Percentiles rank a stretch among this genome's conserved stretches.
phyloP scores from a whole-genome alignment of 2,888 invertebrate genomes.

The Mesopsocus fuscifrons region DNA sequence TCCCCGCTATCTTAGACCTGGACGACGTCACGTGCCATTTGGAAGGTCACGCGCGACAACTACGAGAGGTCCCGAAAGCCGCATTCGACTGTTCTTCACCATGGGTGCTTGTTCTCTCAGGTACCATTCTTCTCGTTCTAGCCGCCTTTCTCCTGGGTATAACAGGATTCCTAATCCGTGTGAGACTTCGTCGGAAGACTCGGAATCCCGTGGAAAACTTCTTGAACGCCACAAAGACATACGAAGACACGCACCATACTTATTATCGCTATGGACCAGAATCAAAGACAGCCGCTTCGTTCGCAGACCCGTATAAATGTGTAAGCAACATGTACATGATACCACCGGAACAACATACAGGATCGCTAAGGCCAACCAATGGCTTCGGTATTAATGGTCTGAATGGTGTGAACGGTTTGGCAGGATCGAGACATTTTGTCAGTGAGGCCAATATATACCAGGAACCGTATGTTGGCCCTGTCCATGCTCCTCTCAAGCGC shows the following conservation, averaged over 20 bases:
- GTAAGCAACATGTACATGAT: slow-evolving; percentile 5
- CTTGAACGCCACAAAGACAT: slow-evolving; percentile 3
- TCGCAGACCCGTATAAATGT: not conserved
- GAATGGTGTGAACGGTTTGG: not conserved
- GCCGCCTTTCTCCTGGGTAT: not conserved
- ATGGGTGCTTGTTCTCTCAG: slow-evolving; percentile 1
- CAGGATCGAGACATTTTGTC: not conserved
- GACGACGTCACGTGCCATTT: slow-evolving; percentile 1
- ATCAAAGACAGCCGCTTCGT: not conserved
- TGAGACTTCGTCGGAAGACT: not conserved
- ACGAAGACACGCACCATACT: slow-evolving; percentile 6
- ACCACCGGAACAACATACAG: not conserved
- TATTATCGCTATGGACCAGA: slow-evolving; percentile 2
- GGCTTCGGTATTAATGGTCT: not conserved
- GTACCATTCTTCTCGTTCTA: not conserved
- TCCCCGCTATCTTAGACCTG: slow-evolving; percentile 1
- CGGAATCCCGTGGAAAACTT: slow-evolving; percentile 7
- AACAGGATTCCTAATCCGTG: not conserved
- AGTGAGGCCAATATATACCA: slow-evolving; percentile 8
- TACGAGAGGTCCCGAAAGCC: slow-evolving; percentile 1
- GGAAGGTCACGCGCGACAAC: not conserved
- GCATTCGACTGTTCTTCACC: slow-evolving; percentile 1
- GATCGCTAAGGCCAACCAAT: not conserved
- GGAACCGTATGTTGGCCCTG: slow-evolving; percentile 2
- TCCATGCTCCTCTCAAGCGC: not conserved